phyloP scores from a whole-genome alignment of 2,113 vertebrate genomes.

The Vombatus ursinus region DNA sequence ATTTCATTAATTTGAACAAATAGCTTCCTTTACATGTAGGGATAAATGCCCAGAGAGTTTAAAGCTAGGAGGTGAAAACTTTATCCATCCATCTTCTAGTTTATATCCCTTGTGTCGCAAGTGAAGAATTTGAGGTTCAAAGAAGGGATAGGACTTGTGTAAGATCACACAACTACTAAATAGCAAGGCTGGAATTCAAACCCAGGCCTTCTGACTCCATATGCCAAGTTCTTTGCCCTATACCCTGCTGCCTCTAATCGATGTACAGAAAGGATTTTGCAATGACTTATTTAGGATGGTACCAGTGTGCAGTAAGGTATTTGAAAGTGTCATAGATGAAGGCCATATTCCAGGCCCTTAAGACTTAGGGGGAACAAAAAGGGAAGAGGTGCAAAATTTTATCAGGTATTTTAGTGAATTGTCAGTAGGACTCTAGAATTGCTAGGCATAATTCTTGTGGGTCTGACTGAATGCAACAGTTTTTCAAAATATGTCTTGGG shows the following conservation, averaged over 20 bases:
- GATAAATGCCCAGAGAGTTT: not conserved
- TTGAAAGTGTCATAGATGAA: not conserved
- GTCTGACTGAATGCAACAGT: not conserved
- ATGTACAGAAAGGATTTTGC: not conserved
- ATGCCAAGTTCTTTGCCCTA: not conserved
- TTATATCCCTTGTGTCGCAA: not conserved
- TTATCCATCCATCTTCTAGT: not conserved
- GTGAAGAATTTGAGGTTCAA: not conserved
- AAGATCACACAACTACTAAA: not conserved
- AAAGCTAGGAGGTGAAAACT: not conserved
- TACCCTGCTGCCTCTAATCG: not conserved
- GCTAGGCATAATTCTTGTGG: not conserved
- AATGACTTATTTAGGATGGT: not conserved
- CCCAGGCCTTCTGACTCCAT: not conserved
- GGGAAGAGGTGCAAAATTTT: not conserved
- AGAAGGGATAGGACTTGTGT: not conserved
- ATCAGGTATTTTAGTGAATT: not conserved
- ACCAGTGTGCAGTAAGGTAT: not conserved
- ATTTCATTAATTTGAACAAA: not conserved
- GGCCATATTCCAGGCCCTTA: not conserved
- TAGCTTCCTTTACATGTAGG: constrained; percentile 12
- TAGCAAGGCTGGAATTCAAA: not conserved
- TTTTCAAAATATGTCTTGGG: not conserved
- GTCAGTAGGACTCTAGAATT: not conserved
- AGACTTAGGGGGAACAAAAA: not conserved